These are phyloP conservation scores for Lochmaea crataegi DNA, from an alignment of 2,888 invertebrate genomes.

Conservation along the genomic window DNA sequence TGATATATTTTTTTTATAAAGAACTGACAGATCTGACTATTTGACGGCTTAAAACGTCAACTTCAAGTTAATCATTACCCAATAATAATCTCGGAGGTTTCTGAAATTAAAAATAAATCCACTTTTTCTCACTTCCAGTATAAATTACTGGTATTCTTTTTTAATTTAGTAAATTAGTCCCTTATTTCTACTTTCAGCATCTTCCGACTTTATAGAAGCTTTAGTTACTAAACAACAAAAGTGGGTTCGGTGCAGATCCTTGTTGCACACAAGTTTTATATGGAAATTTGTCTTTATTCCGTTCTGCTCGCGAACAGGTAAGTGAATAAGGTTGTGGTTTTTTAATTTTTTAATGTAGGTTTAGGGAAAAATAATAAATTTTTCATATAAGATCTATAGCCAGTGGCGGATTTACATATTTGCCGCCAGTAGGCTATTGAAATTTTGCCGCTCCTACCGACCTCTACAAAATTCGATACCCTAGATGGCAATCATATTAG, in stretches of 20 bases:
- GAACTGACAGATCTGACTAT: too few relatives aligned
- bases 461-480: too few relatives aligned
- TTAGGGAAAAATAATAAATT: not conserved
- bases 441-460: too few relatives aligned
- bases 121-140: not conserved
- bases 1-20: too few relatives aligned
- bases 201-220: constrained; percentile 10
- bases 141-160: constrained; percentile 1
- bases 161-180: constrained; percentile 4
- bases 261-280: constrained; percentile 5
- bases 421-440: too few relatives aligned
- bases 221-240: not conserved
- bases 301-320: constrained; percentile 5
- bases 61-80: not conserved
- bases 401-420: too few relatives aligned
- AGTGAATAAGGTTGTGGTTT: constrained; percentile 10
- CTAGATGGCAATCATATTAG: too few relatives aligned
- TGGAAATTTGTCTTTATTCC: constrained; percentile 10
- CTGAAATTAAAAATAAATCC: not conserved
- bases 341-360: not conserved
- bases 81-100: not conserved
- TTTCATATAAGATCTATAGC: not conserved
- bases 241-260: constrained; percentile 2
- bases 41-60: too few relatives aligned
- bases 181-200: constrained; percentile 10